Base-by-base conservation (phyloP, 2,113 vertebrate species). In the Rhynchopsitta pachyrhyncha region DNA sequence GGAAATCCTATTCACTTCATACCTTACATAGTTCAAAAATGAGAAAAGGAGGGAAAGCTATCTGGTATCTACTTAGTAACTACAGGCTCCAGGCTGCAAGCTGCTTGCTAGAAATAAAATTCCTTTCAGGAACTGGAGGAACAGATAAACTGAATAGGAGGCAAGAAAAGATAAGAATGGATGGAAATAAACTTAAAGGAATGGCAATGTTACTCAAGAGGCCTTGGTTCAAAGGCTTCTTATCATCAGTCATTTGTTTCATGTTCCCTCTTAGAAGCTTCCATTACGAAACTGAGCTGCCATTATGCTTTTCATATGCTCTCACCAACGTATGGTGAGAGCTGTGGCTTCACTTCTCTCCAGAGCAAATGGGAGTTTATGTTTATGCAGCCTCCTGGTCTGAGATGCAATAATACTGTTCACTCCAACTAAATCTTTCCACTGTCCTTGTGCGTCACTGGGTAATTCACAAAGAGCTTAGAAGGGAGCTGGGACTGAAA, bases 101-200 rank as follows among this genome's bases (percentile, higher is more conserved):
- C 42, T 83, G 68, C 68, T 68, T 59, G 68, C 47, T 94, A 86
- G 82, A 94, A 95, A 87, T 7, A 75, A 59, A 82, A 96, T 93
- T 92, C 81, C 86, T 91, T 87, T 79, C 60, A 94, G 88, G 80
- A 92, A 71, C 2, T 52, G 27, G 8, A 17, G 50, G 68, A 83
- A 69, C 64, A 83, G 94, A 88, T 63, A 94, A 90, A 74, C 47
- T 41, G 57, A 82, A 79, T 49, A 87, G 44, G 31, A 94, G 75
- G 42, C 68, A 79, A 82, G 31, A 33, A 60, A 47, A 94, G 93
- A 92, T 95, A 96, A 93, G 93, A 90, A 81, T 23, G 52, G 42
- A 67, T 88, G 42, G 76, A 92, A 90, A 88, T 86, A 95, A 93
- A 78, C 77, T 60, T 85, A 13, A 83, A 90, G 66, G 86, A 92